Base-by-base conservation (phyloP, 2,888 invertebrate species). In the Habrosyne pyritoides region DNA sequence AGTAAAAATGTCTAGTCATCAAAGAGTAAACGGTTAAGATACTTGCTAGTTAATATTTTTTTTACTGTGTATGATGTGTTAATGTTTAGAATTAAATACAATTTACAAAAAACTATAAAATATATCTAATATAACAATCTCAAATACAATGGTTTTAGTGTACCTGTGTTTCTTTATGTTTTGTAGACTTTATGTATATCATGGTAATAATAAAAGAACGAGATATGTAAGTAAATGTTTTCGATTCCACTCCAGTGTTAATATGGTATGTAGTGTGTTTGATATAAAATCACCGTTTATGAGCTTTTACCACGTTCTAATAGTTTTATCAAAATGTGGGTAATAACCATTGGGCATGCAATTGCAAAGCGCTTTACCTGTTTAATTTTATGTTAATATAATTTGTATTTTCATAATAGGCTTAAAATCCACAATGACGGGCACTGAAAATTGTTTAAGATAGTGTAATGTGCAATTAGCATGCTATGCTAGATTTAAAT, bases 281-380 rank as follows among this genome's bases (percentile, higher is more conserved):
- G 18, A 14, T 42, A 42, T n/a, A 42, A 47, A 54, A 52, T 53
- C 56, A 53, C 51, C 57, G 53, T 60, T 22, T 47, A 63, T 71
- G 62, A 60, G 67, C 69, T 61, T 53, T 63, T 62, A 66, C 67
- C 63, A 71, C 64, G 66, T 66, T 69, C n/a, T 77, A 60, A 66
- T 69, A 69, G 73, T 74, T 80, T 74, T 66, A 73, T 69, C 72
- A 71, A 71, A 76, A 75, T 73, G 77, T n/a, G n/a, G n/a, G n/a
- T 81, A 82, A 85, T 83, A 80, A 70, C 67, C 72, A 64, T 73
- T 70, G 71, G 77, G 77, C 85, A 84, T 81, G 84, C 82, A 74
- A 82, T 76, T 76, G 75, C 68, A 77, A 42, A 42, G 66, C 60
- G 59, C 65, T 63, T 69, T 56, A 54, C 64, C 60, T 63, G 69